Conservation (phyloP, 53 echinoderm and acorn worm genomes). For the Stichopus horrens region DNA sequence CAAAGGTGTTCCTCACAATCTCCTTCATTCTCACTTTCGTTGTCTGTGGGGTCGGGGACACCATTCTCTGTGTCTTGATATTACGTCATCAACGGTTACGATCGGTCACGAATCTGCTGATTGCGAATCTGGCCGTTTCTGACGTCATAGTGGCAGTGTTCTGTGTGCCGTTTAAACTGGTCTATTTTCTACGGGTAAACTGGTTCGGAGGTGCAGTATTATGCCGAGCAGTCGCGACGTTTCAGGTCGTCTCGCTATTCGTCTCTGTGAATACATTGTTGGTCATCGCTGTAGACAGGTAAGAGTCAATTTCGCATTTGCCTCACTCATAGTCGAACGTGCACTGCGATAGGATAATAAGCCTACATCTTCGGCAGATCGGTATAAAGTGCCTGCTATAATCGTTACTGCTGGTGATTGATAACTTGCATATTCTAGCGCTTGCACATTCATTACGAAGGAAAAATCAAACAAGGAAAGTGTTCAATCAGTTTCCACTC, state of each 20-base stretch:
- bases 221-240: slow-evolving; percentile 75
- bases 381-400: too few species aligned
- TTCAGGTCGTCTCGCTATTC: slow-evolving; percentile 81
- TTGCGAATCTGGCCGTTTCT: slow-evolving; percentile 84
- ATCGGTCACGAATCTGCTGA: slow-evolving; percentile 90
- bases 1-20: slow-evolving; percentile 65
- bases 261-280: slow-evolving; percentile 93
- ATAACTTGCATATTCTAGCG: too few species aligned
- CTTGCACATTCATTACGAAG: too few species aligned
- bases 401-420: too few species aligned
- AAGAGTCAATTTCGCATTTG: slow-evolving; percentile 28
- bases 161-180: slow-evolving; percentile 78
- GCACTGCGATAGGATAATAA: too few species aligned
- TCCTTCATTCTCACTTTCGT: slow-evolving; percentile 69
- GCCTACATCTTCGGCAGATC: too few species aligned
- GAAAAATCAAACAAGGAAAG: too few species aligned
- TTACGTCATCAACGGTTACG: slow-evolving; percentile 75
- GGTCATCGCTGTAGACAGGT: slow-evolving; percentile 91
- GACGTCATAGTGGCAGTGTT: slow-evolving; percentile 85
- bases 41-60: slow-evolving; percentile 89
- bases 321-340: too few species aligned
- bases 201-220: slow-evolving; percentile 73
- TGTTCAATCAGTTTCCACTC: too few species aligned
- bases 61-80: slow-evolving; percentile 78
- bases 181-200: slow-evolving; percentile 72